These are phyloP conservation scores for Maniola hyperantus DNA, from an alignment of 2,888 invertebrate species.

Conservation along the genomic window DNA sequence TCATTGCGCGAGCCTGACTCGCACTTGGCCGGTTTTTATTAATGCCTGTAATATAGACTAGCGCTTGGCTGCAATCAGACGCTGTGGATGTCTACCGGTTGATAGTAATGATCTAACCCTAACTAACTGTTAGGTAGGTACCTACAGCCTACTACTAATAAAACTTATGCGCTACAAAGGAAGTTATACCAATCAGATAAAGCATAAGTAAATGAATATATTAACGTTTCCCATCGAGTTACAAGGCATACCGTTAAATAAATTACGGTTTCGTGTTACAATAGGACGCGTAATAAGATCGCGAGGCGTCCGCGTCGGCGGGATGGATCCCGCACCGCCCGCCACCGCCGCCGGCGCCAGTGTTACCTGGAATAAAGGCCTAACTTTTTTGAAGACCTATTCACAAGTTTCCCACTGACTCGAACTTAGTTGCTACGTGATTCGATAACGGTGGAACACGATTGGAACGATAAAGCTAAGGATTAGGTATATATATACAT, in stretches of 20 bases:
- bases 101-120: too few species aligned
- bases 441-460: constrained; percentile 7
- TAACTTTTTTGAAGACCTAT: constrained; percentile 19
- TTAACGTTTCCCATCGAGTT: not conserved
- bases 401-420: constrained; percentile 14
- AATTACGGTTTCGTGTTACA: constrained; percentile 17
- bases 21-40: too few species aligned
- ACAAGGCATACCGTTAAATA: constrained; percentile 13
- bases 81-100: too few species aligned
- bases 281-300: constrained; percentile 2
- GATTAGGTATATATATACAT: too few species aligned
- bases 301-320: not conserved
- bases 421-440: not conserved
- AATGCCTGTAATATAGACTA: too few species aligned
- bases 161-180: not conserved
- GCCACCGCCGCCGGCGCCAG: constrained; percentile 9
- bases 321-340: not conserved
- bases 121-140: too few species aligned
- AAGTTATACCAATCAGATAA: not conserved
- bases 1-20: too few species aligned
- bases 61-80: too few species aligned
- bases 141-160: too few species aligned
- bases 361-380: constrained; percentile 5
- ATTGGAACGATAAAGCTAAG: too few species aligned
- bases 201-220: not conserved